A percentile compares a stretch with the other conserved stretches of the same genome.
phyloP scores from a whole-genome alignment of 1,140 invertebrate species.

The Cotesia glomerata region DNA sequence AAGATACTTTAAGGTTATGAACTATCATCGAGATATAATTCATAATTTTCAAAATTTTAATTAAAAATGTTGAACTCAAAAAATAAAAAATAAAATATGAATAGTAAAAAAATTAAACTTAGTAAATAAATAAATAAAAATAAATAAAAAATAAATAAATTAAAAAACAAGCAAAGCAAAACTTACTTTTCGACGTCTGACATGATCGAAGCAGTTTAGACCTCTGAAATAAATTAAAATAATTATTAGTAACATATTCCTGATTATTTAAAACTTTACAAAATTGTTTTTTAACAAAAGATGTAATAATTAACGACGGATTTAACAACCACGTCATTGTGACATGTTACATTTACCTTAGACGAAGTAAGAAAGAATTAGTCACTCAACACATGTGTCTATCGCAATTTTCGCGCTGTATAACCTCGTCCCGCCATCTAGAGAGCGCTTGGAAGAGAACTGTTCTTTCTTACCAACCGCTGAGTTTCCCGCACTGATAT shows the following conservation, averaged over 20 bases:
- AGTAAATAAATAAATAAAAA: conserved; percentile 18
- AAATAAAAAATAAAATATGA: no score
- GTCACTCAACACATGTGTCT: background rate
- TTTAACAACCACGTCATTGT: conserved; percentile 21
- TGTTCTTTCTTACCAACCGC: background rate
- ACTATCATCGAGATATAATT: no score
- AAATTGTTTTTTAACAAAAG: conserved; percentile 25
- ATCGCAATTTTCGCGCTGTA: background rate
- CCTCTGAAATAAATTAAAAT: conserved; percentile 53
- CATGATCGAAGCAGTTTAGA: conserved; percentile 58
- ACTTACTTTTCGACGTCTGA: conserved; percentile 73
- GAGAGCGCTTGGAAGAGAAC: background rate
- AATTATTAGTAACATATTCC: conserved; percentile 30
- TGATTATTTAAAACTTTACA: conserved; percentile 19
- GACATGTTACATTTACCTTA: conserved; percentile 45
- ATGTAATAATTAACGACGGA: conserved; percentile 45
- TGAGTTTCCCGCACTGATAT: background rate
- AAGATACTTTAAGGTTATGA: no score
- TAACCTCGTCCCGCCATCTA: no score
- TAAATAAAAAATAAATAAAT: conserved; percentile 26
- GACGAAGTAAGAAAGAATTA: conserved; percentile 41
- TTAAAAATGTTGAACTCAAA: no score
- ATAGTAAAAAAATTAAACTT: no score
- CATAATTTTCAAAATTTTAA: no score
- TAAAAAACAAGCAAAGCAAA: conserved; percentile 35